Evolutionary conservation across 2,113 vertebrate genomes (phyloP), one percentile per base, ranked within the genome.

Genomic region (Nicator chloris): DNA sequence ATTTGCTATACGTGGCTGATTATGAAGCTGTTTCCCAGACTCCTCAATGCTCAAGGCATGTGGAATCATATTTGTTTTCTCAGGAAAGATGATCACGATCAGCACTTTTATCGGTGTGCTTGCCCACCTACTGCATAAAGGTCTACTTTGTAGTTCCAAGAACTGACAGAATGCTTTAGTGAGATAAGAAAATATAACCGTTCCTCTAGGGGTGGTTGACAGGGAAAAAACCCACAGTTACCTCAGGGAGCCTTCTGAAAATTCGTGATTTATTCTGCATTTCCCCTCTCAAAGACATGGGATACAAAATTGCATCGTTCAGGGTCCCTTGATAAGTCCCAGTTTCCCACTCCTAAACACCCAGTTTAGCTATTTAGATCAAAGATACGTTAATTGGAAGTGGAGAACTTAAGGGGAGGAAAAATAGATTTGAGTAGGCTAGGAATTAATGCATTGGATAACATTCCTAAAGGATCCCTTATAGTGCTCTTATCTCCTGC

Each of bases 111-210:
- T 90, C 47, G 1, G 27, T n/a, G 20, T 63, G 37, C 73, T 49
- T 56, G 64, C 82, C 82, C 93, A 93, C 93, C 90, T 95, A 64
- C 80, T 86, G 90, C 69, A 93, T 71, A 81, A 94, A 90, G 85
- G 90, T 93, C 86, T 79, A 78, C 92, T 96, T 94, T 92, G 79
- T 87, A 93, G 78, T 90, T 94, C 68, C 82, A 75, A 94, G 92
- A 92, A 95, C 93, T 96, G 82, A 94, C 85, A 90, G 95, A 95
- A 96, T 96, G 90, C 90, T 92, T 91, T 94, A 93, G 90, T 86
- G 85, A 93, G 92, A 95, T 92, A 94, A 95, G 93, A 56, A 94
- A 94, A 90, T 54, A 59, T 6, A 93, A 88, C 75, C 82, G 75
- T 86, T 93, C 51, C 92, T 88, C 86, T 88, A 73, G 68, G 79